Evolutionary conservation across 2,888 invertebrate genomes (phyloP).

Genomic region (Melipona bicolor): DNA sequence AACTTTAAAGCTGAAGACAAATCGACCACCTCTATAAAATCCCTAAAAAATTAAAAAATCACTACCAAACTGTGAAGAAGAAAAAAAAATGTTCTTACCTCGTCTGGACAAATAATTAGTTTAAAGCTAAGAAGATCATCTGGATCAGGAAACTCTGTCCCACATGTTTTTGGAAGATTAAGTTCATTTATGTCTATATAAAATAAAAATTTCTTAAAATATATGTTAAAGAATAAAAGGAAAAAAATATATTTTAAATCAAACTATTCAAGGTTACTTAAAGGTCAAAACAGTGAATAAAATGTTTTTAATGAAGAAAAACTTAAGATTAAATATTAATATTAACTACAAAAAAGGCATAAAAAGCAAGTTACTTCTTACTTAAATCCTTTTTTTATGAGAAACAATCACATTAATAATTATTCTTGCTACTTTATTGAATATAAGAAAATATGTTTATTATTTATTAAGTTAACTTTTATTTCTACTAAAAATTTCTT

Average conservation of each 20-base stretch:
- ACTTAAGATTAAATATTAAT: neutral
- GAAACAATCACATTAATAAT: neutral
- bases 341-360: neutral
- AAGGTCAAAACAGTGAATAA: constrained; percentile 5
- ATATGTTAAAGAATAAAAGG: neutral
- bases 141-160: constrained; percentile 97
- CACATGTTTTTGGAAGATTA: constrained; percentile 98
- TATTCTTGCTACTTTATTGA: too few species aligned
- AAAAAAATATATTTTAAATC: neutral
- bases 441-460: neutral
- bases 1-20: constrained; percentile 98
- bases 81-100: constrained; percentile 85
- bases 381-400: neutral
- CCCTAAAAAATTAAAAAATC: constrained; percentile 86
- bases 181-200: constrained; percentile 96
- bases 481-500: neutral
- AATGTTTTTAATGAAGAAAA: neutral
- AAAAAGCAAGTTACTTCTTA: neutral
- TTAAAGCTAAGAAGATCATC: constrained; percentile 98
- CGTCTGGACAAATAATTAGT: constrained; percentile 97
- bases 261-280: constrained; percentile 12
- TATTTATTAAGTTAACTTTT: neutral
- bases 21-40: constrained; percentile 96
- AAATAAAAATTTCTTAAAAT: constrained; percentile 78
- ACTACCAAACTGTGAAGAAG: neutral